Evolutionary conservation across 2,797 vertebrate species (phyloP).

Genomic region (Scolopax bukidnonensis): DNA sequence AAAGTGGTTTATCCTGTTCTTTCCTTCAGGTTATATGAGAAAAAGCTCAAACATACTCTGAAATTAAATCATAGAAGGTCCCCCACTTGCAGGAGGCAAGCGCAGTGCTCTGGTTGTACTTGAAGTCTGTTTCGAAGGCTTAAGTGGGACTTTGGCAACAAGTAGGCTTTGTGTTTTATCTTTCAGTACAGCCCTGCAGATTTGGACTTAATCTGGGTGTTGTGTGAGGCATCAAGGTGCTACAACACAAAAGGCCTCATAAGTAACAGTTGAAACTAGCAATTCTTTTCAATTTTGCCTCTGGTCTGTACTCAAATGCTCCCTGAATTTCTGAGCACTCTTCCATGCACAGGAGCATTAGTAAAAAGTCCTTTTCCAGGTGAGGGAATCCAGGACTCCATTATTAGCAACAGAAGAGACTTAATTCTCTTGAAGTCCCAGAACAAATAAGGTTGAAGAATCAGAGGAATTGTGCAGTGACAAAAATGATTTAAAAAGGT

Average conservation of each 20-base stretch:
- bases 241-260: not conserved
- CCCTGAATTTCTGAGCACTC: not conserved
- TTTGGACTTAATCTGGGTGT: not conserved
- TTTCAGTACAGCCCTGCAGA: not conserved
- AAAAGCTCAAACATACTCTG: not conserved
- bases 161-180: slow-evolving; percentile 36
- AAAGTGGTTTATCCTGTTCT: not conserved
- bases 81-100: not conserved
- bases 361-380: slow-evolving; percentile 1
- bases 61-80: not conserved
- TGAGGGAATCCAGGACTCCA: not conserved
- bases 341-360: not conserved
- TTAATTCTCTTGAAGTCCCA: not conserved
- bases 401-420: not conserved
- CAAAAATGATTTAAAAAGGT: slow-evolving; percentile 16
- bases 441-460: not conserved
- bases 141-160: not conserved
- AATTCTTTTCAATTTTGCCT: not conserved
- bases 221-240: not conserved
- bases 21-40: not conserved
- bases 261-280: not conserved
- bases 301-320: not conserved
- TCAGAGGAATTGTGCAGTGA: not conserved
- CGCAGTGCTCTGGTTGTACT: not conserved
- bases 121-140: not conserved